Percentiles rank a stretch among this genome's conserved stretches.
These are phyloP conservation scores for Tortricodes alternella DNA, from an alignment of 2,888 invertebrate species.

Conservation along the genomic window DNA sequence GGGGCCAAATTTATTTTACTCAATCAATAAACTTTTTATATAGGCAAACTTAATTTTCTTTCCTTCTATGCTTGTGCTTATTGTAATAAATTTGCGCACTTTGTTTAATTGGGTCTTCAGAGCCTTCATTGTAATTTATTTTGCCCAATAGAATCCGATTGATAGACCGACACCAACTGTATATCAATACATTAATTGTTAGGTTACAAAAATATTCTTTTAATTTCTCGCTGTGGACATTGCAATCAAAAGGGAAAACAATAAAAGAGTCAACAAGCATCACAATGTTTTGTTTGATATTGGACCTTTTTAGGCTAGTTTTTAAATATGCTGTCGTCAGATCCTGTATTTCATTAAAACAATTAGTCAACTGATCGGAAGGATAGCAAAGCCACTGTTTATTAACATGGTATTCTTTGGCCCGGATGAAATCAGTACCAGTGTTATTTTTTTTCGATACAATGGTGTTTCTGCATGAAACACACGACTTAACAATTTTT, in stretches of 20 bases:
- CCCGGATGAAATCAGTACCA: neutral
- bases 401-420: neutral
- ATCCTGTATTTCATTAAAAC: slow-evolving; percentile 3
- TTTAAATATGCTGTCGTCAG: too few relatives aligned
- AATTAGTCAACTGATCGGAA: neutral
- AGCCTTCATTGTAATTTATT: slow-evolving; percentile 29
- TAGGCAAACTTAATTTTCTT: too few relatives aligned
- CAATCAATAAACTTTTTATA: too few relatives aligned
- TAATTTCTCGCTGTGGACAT: neutral
- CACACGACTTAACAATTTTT: slow-evolving; percentile 1
- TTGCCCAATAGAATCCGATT: slow-evolving; percentile 31
- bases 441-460: neutral
- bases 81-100: slow-evolving; percentile 3
- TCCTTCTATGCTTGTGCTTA: neutral
- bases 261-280: neutral
- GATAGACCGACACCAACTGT: slow-evolving; percentile 32
- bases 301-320: too few relatives aligned
- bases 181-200: slow-evolving; percentile 28
- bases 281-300: too few relatives aligned
- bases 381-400: slow-evolving; percentile 15
- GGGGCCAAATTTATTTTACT: too few relatives aligned
- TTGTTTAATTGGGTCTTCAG: slow-evolving; percentile 3
- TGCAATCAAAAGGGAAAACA: neutral
- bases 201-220: neutral
- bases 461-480: neutral